Base-by-base conservation (phyloP, 2,797 vertebrate species). In the Podargus strigoides region DNA sequence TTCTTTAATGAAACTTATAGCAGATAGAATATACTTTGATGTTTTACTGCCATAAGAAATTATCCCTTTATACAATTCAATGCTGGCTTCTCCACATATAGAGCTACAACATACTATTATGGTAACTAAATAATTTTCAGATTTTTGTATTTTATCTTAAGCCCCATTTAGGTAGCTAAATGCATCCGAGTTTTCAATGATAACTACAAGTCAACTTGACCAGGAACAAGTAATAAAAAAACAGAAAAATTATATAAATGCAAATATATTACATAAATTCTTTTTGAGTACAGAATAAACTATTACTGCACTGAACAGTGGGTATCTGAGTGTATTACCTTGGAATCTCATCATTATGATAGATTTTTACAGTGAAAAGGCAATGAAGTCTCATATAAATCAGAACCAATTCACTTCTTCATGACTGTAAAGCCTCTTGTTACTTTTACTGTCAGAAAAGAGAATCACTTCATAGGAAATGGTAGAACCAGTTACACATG, bases 401-500 rank as follows among this genome's bases (percentile, higher is more conserved):
- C 86, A 92, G 32, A 81, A 89, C 37, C 34, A 89, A 92, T 90
- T 89, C 52, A 52, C 27, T 46, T 37, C 50, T 84, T 84, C 59
- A 36, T 63, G 36, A 86, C 88, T 87, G 52, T 19, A 90, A 90
- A 90, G 41, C 16, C 24, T 85, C 64, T 67, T 58, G 22, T 77
- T 92, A 74, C 39, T 89, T 88, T 82, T 93, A 70, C 78, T 39
- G 74, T 60, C 56, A 28, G 67, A 76, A 78, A 81, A 90, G 17
- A 73, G 59, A 83, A 66, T 53, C 49, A 70, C 27, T 90, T 87
- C 70, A 70, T 22, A 92, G 72, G 90, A 95, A 95, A 85, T 46
- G 14, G 56, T 50, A 89, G 88, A 94, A 92, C 12, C 59, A 95
- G 64, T 12, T 80, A 94, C 75, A 89, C 6, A 77, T 68, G 89